A percentile compares a stretch with the other conserved stretches of the same genome.
phyloP scores from a whole-genome alignment of 2,888 invertebrate genomes.

The Oscheius sp. region DNA sequence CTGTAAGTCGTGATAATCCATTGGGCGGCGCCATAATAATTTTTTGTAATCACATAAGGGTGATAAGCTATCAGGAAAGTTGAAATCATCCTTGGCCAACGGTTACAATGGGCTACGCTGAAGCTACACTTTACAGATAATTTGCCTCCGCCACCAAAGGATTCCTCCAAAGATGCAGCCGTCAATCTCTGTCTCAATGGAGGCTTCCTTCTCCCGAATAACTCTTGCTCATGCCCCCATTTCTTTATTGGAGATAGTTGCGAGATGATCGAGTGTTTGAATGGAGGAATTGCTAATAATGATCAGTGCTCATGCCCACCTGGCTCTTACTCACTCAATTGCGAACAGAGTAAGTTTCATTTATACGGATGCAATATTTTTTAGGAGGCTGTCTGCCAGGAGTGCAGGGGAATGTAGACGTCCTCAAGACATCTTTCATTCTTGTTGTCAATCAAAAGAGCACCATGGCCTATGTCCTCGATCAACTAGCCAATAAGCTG shows the following conservation, averaged over 20 bases:
- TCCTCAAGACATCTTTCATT: not conserved
- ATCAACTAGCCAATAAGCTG: not conserved
- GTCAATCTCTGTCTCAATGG: conserved; percentile 32
- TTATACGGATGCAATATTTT: too few relatives aligned
- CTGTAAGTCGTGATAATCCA: not conserved
- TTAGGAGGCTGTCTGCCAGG: conserved; percentile 16
- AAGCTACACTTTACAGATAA: not conserved
- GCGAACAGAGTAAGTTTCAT: conserved; percentile 37
- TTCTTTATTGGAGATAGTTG: conserved; percentile 39
- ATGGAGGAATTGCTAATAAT: conserved; percentile 38
- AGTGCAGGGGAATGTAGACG: not conserved
- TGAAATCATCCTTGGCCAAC: not conserved
- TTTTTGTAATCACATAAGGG: not conserved
- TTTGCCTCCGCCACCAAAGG: not conserved
- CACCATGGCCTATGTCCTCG: conserved; percentile 16
- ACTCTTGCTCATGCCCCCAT: conserved; percentile 38
- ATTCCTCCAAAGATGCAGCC: not conserved
- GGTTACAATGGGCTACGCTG: too few relatives aligned
- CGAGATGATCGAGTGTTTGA: conserved; percentile 27
- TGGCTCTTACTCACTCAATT: conserved; percentile 40
- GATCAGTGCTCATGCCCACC: conserved; percentile 42
- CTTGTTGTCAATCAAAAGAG: conserved; percentile 13
- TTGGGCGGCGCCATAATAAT: too few relatives aligned
- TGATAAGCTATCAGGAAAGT: too few relatives aligned
- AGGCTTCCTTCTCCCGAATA: conserved; percentile 46